Conservation (phyloP, 2,797 vertebrate genomes). For the Chelmon rostratus region DNA sequence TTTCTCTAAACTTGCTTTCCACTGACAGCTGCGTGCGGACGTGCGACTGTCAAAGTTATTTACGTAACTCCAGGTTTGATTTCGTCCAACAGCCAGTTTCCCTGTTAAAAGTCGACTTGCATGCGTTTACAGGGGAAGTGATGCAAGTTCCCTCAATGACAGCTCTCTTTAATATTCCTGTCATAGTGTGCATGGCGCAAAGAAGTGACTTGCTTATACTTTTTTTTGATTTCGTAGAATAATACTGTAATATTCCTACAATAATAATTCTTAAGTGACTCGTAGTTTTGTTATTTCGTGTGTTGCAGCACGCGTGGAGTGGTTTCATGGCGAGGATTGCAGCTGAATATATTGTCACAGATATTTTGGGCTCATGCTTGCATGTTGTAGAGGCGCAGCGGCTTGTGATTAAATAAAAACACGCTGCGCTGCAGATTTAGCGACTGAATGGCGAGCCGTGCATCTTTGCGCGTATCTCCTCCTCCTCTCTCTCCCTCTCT, state of each 20-base stretch:
- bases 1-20: constrained; percentile 36
- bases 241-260: fast-evolving
- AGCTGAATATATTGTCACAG: not conserved
- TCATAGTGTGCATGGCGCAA: fast-evolving
- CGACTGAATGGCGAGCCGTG: constrained; percentile 46
- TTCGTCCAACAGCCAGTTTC: constrained; percentile 6
- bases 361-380: not conserved
- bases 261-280: not conserved
- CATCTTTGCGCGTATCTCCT: constrained; percentile 57
- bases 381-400: not conserved
- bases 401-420: constrained; percentile 47
- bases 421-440: constrained; percentile 43
- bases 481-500: not conserved
- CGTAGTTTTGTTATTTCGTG: not conserved
- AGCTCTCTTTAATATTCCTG: not conserved
- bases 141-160: constrained; percentile 54
- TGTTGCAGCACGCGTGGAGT: not conserved
- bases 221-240: not conserved
- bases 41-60: constrained; percentile 54
- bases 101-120: constrained; percentile 4
- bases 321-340: not conserved
- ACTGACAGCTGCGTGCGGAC: constrained; percentile 57
- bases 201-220: no score
- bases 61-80: not conserved
- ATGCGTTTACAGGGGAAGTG: constrained; percentile 49